A percentile compares a stretch with the other conserved stretches of the same genome.
These are phyloP conservation scores for Orycteropus afer DNA, from an alignment of 2,113 vertebrate genomes.

Conservation along the genomic window DNA sequence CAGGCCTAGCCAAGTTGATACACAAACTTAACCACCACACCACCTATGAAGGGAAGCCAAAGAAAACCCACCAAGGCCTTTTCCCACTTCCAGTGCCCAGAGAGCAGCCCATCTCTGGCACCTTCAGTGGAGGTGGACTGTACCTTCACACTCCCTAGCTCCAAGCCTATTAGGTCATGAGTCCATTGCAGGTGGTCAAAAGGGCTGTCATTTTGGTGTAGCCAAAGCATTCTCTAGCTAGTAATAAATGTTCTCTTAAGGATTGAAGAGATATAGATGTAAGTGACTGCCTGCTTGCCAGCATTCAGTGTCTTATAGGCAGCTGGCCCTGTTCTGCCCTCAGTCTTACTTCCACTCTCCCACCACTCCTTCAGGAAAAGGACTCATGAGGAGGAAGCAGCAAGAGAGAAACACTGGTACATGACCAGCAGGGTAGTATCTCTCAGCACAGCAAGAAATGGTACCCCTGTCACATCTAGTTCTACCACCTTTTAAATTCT, in stretches of 20 bases:
- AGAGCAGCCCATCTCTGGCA: too few relatives aligned
- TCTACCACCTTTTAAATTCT: not conserved
- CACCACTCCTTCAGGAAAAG: not conserved
- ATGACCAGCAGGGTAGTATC: not conserved
- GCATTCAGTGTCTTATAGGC: not conserved
- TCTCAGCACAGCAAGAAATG: not conserved
- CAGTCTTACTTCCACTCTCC: not conserved
- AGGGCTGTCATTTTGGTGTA: not conserved
- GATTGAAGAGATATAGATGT: not conserved
- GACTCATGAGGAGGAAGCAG: not conserved
- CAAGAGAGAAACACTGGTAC: not conserved
- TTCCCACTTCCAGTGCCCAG: not conserved
- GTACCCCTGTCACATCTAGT: not conserved
- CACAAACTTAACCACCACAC: too few relatives aligned
- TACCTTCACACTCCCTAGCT: too few relatives aligned
- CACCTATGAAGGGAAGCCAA: not conserved
- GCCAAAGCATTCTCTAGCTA: not conserved
- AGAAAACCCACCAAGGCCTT: not conserved
- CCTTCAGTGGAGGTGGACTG: not conserved
- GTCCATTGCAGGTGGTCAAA: not conserved
- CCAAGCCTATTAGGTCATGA: not conserved
- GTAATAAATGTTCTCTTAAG: not conserved
- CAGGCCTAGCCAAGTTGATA: too few relatives aligned
- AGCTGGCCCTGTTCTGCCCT: not conserved
- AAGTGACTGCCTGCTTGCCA: not conserved